Evolutionary conservation across 2,797 vertebrate species (phyloP).

Genomic region (Lepidocolaptes lacrymiger): DNA sequence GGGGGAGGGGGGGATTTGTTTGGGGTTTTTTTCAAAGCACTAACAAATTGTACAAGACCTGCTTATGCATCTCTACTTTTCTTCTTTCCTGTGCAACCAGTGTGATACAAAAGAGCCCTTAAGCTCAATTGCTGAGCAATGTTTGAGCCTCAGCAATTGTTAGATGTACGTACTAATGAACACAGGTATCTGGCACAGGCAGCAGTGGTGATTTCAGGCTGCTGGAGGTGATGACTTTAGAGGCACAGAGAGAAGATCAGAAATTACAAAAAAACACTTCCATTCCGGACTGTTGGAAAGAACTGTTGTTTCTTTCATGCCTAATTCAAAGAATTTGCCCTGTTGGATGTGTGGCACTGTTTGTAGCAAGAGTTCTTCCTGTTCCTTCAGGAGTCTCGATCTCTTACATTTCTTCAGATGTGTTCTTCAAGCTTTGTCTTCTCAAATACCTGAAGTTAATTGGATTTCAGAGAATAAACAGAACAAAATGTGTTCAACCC

Average conservation of each 20-base stretch:
- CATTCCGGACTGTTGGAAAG: constrained; percentile 7
- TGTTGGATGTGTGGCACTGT: constrained; percentile 27
- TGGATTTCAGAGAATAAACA: constrained; percentile 67
- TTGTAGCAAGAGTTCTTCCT: constrained; percentile 58
- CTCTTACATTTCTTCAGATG: constrained; percentile 29
- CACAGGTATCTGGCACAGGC: neutral
- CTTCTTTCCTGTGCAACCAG: neutral
- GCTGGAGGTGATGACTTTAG: constrained; percentile 57
- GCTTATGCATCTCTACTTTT: neutral
- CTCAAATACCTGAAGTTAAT: constrained; percentile 66
- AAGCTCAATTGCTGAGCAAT: neutral
- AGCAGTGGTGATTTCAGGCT: constrained; percentile 26
- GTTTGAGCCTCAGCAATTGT: neutral
- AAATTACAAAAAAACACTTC: constrained; percentile 37
- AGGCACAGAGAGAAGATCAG: constrained; percentile 47
- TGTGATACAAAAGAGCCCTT: neutral
- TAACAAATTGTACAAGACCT: neutral
- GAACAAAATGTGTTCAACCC: constrained; percentile 58
- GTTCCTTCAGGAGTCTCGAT: constrained; percentile 49
- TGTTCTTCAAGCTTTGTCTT: constrained; percentile 59
- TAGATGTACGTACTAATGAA: constrained; percentile 7
- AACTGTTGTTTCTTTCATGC: constrained; percentile 38
- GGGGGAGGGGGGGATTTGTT: no score
- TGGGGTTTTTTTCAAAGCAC: neutral
- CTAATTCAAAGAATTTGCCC: constrained; percentile 61